A percentile compares a stretch with the other conserved stretches of the same genome.
Evolutionary conservation across 2,797 vertebrate species (phyloP).

Genomic region (Enteromius afrohamiltoni): DNA sequence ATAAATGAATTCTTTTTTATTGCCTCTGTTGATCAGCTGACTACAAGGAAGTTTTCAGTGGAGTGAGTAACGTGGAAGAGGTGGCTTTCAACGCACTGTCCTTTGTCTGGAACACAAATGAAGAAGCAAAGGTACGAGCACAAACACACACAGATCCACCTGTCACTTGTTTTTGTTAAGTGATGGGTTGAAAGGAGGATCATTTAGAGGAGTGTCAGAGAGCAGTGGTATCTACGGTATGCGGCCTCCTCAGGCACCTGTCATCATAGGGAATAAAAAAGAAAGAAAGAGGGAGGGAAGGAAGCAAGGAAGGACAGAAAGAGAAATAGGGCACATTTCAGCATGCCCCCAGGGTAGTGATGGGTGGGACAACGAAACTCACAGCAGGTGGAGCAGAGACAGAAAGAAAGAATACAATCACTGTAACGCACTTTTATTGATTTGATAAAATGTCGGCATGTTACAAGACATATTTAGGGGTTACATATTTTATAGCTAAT

Average conservation of each 20-base stretch:
- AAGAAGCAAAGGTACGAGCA: conserved; percentile 92
- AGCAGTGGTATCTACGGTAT: conserved; percentile 83
- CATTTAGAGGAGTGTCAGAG: conserved; percentile 67
- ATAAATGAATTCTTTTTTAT: background rate
- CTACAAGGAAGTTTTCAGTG: conserved; percentile 96
- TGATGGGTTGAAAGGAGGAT: conserved; percentile 63
- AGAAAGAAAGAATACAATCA: conserved; percentile 33
- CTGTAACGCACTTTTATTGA: conserved; percentile 5
- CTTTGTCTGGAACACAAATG: conserved; percentile 92
- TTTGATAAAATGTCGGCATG: background rate
- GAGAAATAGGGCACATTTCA: conserved; percentile 48
- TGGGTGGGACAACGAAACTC: conserved; percentile 63
- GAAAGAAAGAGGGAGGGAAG: conserved; percentile 38
- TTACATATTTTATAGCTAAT: background rate
- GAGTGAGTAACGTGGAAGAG: conserved; percentile 91
- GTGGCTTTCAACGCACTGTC: conserved; percentile 94
- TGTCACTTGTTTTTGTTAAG: conserved; percentile 48
- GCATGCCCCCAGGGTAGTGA: conserved; percentile 55
- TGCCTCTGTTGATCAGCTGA: conserved; percentile 79
- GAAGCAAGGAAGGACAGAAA: conserved; percentile 28
- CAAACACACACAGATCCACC: conserved; percentile 33
- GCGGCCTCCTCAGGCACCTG: conserved; percentile 75
- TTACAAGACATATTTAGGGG: background rate
- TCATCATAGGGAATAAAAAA: conserved; percentile 69
- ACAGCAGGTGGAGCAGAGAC: conserved; percentile 54